A percentile compares a stretch with the other conserved stretches of the same genome.
Conservation (phyloP, 2,888 invertebrate genomes). For the Drosophila aldrichi region DNA sequence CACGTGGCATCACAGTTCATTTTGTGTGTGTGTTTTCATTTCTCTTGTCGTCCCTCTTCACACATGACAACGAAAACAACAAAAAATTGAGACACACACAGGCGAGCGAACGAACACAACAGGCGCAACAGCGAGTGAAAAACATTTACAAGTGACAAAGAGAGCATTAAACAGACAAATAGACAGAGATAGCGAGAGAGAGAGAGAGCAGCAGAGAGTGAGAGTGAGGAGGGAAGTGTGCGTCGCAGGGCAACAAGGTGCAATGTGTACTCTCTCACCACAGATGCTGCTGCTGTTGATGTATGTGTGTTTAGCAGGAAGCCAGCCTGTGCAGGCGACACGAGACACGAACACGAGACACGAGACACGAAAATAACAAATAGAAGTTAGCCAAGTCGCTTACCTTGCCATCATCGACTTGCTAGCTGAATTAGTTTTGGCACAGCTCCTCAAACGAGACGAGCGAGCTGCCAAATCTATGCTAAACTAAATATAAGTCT, state of each 20-base stretch:
- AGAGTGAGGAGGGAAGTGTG: slow-evolving; percentile 8
- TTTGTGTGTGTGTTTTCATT: slow-evolving; percentile 16
- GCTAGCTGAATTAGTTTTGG: slow-evolving; percentile 24
- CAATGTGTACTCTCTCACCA: slow-evolving; percentile 17
- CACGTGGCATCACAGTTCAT: slow-evolving; percentile 61
- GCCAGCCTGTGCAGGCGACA: slow-evolving; percentile 31
- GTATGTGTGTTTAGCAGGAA: background rate
- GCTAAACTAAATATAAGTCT: slow-evolving; percentile 91
- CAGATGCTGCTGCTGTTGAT: background rate
- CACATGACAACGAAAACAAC: slow-evolving; percentile 33
- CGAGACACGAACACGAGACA: slow-evolving; percentile 43
- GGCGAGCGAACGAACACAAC: slow-evolving; percentile 30
- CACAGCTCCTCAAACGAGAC: slow-evolving; percentile 25
- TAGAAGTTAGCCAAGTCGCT: slow-evolving; percentile 53
- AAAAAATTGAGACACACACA: slow-evolving; percentile 43
- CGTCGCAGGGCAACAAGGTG: slow-evolving; percentile 32
- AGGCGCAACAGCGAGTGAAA: slow-evolving; percentile 27
- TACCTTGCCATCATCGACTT: slow-evolving; percentile 71
- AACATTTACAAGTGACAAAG: slow-evolving; percentile 36
- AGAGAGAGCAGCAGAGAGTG: slow-evolving; percentile 12
- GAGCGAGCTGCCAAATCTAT: slow-evolving; percentile 55
- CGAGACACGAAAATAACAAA: slow-evolving; percentile 51
- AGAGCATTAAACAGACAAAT: slow-evolving; percentile 17
- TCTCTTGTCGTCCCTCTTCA: background rate
- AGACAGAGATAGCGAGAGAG: slow-evolving; percentile 13